Base-by-base conservation (phyloP, 2,113 vertebrate genomes). In the Corvus hawaiiensis region DNA sequence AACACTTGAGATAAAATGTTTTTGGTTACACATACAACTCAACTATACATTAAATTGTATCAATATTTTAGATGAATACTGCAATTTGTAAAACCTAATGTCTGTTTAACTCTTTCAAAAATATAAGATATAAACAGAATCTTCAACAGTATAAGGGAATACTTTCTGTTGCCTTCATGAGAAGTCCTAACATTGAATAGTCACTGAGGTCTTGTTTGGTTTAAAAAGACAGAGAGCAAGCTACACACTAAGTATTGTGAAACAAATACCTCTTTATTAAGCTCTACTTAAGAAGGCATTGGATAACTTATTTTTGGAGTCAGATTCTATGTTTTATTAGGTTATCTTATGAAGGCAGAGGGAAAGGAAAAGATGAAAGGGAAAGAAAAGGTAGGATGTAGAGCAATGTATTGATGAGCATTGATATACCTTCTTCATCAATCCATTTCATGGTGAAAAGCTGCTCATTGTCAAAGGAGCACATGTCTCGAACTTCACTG, bases 401-500 rank as follows among this genome's bases (percentile, higher is more conserved):
- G 37, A 92, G 46, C 6, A 81, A 46, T 12, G 27, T 6, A 58
- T 3, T 13, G 30, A 64, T 56, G 23, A 56, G 59, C 44, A 86
- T 0, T 2, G 16, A 85, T 89, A 82, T 96, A 99, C 99, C 99
- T 99, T 99, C 99, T 89, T 99, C 99, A 56, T 99, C 99, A 71
- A 99, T 99, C 99, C 99, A 99, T 92, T 99, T 99, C 99, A 99
- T 99, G 94, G 99, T 99, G 97, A 99, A 99, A 78, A 99, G 99
- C 93, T 99, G 99, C 81, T 99, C 99, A 0, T 98, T 99, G 98
- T 99, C 99, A 97, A 99, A 99, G 74, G 98, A 98, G 97, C 99
- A 99, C 99, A 99, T 99, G 93, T 99, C 99, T 94, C 98, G 98
- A 90, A 99, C 99, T 93, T 99, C 99, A 96, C 24, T 98, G 95